These are phyloP conservation scores for Rallus crepitans DNA, from an alignment of 2,797 vertebrate species.

Conservation along the genomic window DNA sequence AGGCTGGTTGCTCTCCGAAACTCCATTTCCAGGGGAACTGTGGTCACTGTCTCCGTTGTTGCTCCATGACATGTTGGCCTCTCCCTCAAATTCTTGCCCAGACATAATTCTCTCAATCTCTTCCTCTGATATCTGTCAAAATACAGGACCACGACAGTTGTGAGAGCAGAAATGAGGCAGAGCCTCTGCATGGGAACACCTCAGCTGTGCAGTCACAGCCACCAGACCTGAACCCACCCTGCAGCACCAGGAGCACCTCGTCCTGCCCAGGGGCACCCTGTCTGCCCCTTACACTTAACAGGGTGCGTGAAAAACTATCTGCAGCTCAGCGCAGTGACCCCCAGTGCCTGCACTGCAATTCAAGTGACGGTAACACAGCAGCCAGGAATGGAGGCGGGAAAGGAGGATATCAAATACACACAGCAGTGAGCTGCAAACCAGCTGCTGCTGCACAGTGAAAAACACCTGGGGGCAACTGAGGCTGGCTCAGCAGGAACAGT, in stretches of 20 bases:
- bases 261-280: not conserved
- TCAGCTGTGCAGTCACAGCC: rapidly evolving
- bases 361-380: not conserved
- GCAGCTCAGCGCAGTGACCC: not conserved
- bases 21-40: constrained; percentile 95
- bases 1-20: constrained; percentile 97
- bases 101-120: constrained; percentile 99
- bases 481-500: not conserved
- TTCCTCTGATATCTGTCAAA: constrained; percentile 93
- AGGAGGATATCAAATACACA: constrained; percentile 7
- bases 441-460: not conserved
- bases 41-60: constrained; percentile 98
- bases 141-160: not conserved
- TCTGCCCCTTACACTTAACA: not conserved
- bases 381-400: not conserved
- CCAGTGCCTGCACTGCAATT: not conserved
- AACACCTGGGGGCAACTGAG: constrained; percentile 11
- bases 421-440: not conserved
- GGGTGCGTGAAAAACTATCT: not conserved
- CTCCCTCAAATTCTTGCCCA: constrained; percentile 98
- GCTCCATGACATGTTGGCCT: constrained; percentile 93
- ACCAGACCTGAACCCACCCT: not conserved
- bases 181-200: not conserved
- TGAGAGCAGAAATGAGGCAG: not conserved
- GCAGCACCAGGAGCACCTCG: rapidly evolving